Conservation (phyloP, 2,888 invertebrate species). For the Synergus umbraculus region DNA sequence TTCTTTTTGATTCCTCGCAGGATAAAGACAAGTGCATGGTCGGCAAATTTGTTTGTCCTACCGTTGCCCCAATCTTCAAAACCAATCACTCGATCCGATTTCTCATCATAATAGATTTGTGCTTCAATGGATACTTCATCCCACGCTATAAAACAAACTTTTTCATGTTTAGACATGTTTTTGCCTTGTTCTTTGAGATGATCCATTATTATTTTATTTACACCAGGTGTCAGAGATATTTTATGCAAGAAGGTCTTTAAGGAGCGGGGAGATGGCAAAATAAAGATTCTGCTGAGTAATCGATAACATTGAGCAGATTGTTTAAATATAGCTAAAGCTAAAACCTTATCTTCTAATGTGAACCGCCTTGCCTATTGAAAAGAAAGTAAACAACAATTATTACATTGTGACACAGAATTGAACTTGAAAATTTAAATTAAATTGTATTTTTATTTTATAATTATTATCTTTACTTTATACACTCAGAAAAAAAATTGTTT, state of each 20-base stretch:
- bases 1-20: too few relatives aligned
- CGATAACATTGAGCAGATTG: constrained; percentile 45
- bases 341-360: constrained; percentile 37
- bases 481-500: too few relatives aligned
- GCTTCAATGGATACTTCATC: constrained; percentile 46
- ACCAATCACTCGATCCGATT: neutral
- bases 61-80: constrained; percentile 8
- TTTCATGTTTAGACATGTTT: constrained; percentile 45
- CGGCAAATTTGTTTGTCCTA: neutral
- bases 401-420: too few relatives aligned
- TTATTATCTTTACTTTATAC: too few relatives aligned
- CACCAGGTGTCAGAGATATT: constrained; percentile 43
- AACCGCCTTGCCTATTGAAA: neutral
- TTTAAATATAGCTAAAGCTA: constrained; percentile 44
- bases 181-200: constrained; percentile 36
- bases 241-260: constrained; percentile 37
- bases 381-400: too few relatives aligned
- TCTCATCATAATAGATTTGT: constrained; percentile 40
- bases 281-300: constrained; percentile 42
- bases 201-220: constrained; percentile 40
- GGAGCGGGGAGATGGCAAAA: constrained; percentile 32
- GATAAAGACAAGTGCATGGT: neutral
- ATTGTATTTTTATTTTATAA: too few relatives aligned
- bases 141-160: constrained; percentile 48
- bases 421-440: too few relatives aligned